Base-by-base conservation (phyloP, 2,797 vertebrate species). In the Sphaeramia orbicularis region DNA sequence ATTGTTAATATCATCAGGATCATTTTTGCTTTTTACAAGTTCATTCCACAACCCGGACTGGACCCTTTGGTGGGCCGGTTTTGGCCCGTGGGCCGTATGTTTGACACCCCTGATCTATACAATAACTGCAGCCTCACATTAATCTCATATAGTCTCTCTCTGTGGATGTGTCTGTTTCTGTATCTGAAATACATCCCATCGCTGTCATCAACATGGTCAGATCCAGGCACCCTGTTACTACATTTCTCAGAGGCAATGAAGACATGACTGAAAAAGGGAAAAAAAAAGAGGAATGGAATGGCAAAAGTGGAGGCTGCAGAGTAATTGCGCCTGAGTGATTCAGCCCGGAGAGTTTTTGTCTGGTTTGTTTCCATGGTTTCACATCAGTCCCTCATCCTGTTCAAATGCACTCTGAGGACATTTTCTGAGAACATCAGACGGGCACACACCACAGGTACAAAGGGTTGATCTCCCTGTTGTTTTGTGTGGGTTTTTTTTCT, bases 311-410 rank as follows among this genome's bases (percentile, higher is more conserved):
- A 80, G 68, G 78, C 75, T 66, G 74, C 50, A 52, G 51, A 80
- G 63, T 85, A 77, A 88, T 78, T 85, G 71, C 58, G 70, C 54
- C 53, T 1, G 40, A 66, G 75, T 86, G 86, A 90, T 79, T 88
- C 83, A 86, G 63, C 72, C 44, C 21, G 47, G 32, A 70, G 47
- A 66, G 56, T 68, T 85, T 78, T 71, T 78, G 76, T 83, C 58
- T 72, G 74, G 44, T 78, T 75, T 48, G 86, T 91, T 91, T 84
- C 87, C 88, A 91, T 90, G 90, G 90, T 91, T 91, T 87, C 85
- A 68, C 79, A 77, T 77, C 45, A 14, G 73, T 66, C 74, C 64
- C 68, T 83, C 74, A 58, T 70, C 60, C 70, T 61, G 55, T 44
- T 81, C 44, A 85, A 76, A 75, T 64, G 75, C 74, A 54, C 37